A percentile compares a stretch with the other conserved stretches of the same genome.
Evolutionary conservation across 2,113 vertebrate genomes (phyloP).

Genomic region (Xiphophorus hellerii): DNA sequence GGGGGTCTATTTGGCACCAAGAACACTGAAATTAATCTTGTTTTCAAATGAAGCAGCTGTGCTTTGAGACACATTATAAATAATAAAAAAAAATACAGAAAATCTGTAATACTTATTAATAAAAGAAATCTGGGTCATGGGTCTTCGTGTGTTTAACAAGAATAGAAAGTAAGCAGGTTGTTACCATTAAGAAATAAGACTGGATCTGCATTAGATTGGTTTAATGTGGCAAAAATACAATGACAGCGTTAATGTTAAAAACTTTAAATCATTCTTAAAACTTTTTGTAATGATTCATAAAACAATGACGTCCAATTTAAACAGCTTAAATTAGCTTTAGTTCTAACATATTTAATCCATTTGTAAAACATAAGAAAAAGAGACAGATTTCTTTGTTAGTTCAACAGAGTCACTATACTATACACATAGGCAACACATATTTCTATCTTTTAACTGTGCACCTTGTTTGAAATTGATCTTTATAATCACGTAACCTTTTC

Average conservation of each 20-base stretch:
- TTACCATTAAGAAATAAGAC: neutral
- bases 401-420: neutral
- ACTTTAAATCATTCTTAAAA: neutral
- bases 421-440: neutral
- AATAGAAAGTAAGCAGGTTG: neutral
- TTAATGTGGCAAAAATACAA: no score
- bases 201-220: no score
- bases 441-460: neutral
- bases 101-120: slow-evolving; percentile 3
- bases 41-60: slow-evolving; percentile 37
- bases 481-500: slow-evolving; percentile 19
- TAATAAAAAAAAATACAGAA: slow-evolving; percentile 12
- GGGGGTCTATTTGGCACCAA: slow-evolving; percentile 52
- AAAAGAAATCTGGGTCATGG: neutral
- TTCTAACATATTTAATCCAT: neutral
- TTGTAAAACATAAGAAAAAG: neutral
- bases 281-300: neutral
- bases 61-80: slow-evolving; percentile 38
- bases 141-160: neutral
- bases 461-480: neutral
- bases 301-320: neutral
- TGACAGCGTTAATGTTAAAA: no score
- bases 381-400: neutral
- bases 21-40: slow-evolving; percentile 42
- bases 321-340: neutral